Base-by-base conservation (phyloP, 1,140 invertebrate species). In the Archivesica marissinica region DNA sequence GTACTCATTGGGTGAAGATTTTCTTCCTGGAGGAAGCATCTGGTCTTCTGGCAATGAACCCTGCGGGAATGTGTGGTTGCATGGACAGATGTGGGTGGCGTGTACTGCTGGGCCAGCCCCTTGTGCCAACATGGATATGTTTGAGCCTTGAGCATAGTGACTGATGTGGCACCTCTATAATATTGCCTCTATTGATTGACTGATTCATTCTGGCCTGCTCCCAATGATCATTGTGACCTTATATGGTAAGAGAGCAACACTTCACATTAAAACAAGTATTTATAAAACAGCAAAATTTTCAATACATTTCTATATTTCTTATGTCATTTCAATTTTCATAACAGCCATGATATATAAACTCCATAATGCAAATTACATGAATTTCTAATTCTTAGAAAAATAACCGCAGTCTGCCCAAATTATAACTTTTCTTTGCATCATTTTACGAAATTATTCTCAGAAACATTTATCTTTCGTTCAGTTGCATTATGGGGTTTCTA, bases 191-290 rank as follows among this genome's bases (percentile, higher is more conserved):
- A 77, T 38, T 77, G 54, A 35, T 39, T 44, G 39, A 78, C 47
- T 75, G 72, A 75, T 23, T 59, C 33, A 59, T 61, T 61, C 50
- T 72, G 44, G 44, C 79, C 59, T 72, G 64, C 50, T 70, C 70
- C 56, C 15, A 83, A 39, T 75, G 80, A 83, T 81, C 68, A 72
- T 47, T 44, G 44, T 25, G 33, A 50, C 80, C 80, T 83, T 83
- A 83, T 83, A 70, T 15, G 39, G 38, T 83, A 83, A 72, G 68
- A 83, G 80, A 83, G 68, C 80, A 72, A 83, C n/a, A 75, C 80
- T 79, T 61, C 6, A 47, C 28, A 79, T 79, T 79, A 66, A 66
- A 64, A 44, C 41, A 72, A 33, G 28, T n/a, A 28, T 72, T 70
- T 44, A 70, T 23, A 30, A 30, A 11, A 35, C 35, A 41, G 15